These are phyloP conservation scores for Sus scrofa DNA, from an alignment of 2,113 vertebrate species.

Conservation along the genomic window T2T-Sscrofa CM000830.6:6416501-6417000, in stretches of 20 bases:
- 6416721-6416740: neutral
- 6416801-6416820: neutral
- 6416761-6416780: neutral
- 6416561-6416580: too few relatives aligned
- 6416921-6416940: too few relatives aligned
- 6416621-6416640: neutral
- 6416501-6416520: neutral
- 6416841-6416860: neutral
- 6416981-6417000: too few relatives aligned
- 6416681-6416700: neutral
- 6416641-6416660: neutral
- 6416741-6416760: neutral
- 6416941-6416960: too few relatives aligned
- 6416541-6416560: neutral
- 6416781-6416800: too few relatives aligned
- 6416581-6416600: neutral
- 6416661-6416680: neutral
- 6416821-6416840: neutral
- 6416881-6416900: too few relatives aligned
- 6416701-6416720: neutral
- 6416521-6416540: too few relatives aligned
- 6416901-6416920: too few relatives aligned
- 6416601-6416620: neutral
- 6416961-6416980: too few relatives aligned
- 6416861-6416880: neutral